Evolutionary conservation across 1,140 invertebrate genomes (phyloP).

Genomic region (Drosophila ohnishii): DNA sequence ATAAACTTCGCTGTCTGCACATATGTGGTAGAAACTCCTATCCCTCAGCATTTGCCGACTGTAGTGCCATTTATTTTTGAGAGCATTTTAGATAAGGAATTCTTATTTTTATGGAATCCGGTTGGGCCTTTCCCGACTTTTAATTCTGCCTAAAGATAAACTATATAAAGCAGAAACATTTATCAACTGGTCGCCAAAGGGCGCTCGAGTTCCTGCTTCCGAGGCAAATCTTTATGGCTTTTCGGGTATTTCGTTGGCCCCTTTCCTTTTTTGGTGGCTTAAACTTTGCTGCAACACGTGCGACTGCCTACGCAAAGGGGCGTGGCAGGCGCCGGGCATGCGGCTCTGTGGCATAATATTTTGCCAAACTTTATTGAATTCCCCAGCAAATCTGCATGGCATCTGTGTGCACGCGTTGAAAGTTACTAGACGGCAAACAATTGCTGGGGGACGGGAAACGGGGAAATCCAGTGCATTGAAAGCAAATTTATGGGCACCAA

Average conservation of each 20-base stretch:
- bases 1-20: slow-evolving; percentile 31
- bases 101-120: slow-evolving; percentile 17
- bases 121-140: slow-evolving; percentile 20
- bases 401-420: slow-evolving; percentile 41
- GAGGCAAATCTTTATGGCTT: slow-evolving; percentile 75
- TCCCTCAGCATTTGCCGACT: slow-evolving; percentile 6
- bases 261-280: slow-evolving; percentile 15
- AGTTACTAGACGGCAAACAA: slow-evolving; percentile 63
- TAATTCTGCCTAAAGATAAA: slow-evolving; percentile 44
- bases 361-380: slow-evolving; percentile 81
- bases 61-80: slow-evolving; percentile 8
- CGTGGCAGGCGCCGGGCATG: slow-evolving; percentile 48
- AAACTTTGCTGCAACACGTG: slow-evolving; percentile 73
- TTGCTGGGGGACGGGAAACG: slow-evolving; percentile 14
- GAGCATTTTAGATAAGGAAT: slow-evolving; percentile 17
- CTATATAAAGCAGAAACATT: slow-evolving; percentile 28
- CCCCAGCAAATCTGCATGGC: slow-evolving; percentile 69
- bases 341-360: slow-evolving; percentile 72
- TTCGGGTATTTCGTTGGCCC: slow-evolving; percentile 45
- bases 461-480: slow-evolving; percentile 64
- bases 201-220: slow-evolving; percentile 36
- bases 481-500: slow-evolving; percentile 69
- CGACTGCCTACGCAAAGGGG: slow-evolving; percentile 44
- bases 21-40: slow-evolving; percentile 17
- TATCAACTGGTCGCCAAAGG: slow-evolving; percentile 69